A percentile compares a stretch with the other conserved stretches of the same genome.
Conservation (phyloP, 2,888 invertebrate genomes). For the Habrosyne pyritoides region DNA sequence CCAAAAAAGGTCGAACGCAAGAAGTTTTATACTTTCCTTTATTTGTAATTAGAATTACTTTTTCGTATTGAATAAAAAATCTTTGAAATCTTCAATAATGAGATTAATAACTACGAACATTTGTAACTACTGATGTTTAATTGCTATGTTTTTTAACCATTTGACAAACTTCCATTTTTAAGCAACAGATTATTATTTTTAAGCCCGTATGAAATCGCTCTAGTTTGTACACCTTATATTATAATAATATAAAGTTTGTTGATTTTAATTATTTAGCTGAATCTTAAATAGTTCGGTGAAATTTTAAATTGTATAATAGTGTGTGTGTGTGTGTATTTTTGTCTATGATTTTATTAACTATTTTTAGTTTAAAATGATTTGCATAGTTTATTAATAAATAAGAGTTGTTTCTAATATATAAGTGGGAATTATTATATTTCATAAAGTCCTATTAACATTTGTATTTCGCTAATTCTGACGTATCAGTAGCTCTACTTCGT, state of each 20-base stretch:
- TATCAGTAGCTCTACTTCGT: no score
- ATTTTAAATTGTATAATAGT: neutral
- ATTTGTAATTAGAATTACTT: no score
- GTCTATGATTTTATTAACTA: constrained; percentile 5
- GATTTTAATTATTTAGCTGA: neutral
- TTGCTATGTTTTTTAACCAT: no score
- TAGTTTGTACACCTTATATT: neutral
- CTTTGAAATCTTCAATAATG: no score
- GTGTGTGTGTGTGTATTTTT: constrained; percentile 11
- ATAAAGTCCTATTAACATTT: no score
- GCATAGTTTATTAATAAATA: neutral
- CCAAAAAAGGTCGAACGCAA: no score
- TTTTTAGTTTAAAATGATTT: neutral
- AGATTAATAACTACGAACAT: no score
- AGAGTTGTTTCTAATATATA: neutral
- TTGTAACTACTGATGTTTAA: no score
- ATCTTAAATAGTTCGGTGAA: neutral
- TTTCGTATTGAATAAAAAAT: no score
- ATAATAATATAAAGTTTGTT: neutral
- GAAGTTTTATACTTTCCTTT: no score
- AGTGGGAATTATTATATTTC: neutral
- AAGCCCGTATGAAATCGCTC: neutral
- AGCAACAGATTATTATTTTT: neutral
- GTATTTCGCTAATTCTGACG: no score
- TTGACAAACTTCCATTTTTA: no score